Evolutionary conservation across 2,888 invertebrate genomes (phyloP), one percentile per base, ranked within the genome.

Genomic region (Lymantria monacha): DNA sequence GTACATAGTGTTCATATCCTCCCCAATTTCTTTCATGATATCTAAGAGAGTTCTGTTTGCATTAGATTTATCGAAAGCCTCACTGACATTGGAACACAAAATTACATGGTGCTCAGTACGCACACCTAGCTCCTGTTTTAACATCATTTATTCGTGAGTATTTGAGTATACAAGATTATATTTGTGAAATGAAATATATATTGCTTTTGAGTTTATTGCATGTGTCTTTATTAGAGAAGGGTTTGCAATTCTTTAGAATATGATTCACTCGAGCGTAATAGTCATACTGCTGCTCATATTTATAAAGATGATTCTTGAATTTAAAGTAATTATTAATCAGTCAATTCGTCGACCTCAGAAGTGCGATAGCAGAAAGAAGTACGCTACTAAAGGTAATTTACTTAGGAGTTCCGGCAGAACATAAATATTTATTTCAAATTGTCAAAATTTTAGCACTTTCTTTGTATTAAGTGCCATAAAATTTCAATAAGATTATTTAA

Each of bases 31-130:
- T 55, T 57, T 60, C 51, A 53, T 57, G 57, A 60, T 65, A 65
- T 65, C 55, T 54, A 36, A 30, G 53, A 33, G 49, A 69, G 67
- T 74, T 73, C 67, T 81, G 78, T 83, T 82, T 81, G 75, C 78
- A 76, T 83, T 79, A 81, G 79, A 83, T 81, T 83, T 81, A 83
- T 78, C 70, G 63, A 50, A 61, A 8, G 63, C 73, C 59, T 68
- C 69, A 62, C 72, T 66, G 67, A 59, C 68, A 69, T 61, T 61
- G 70, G 70, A 70, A 77, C 74, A 77, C 70, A 70, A 79, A 82
- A 83, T 83, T 78, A 76, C 73, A 73, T 81, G 22, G 2, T 83
- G n/a, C 38, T 1, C 12, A 12, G 38, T 12, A 74, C 73, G 66
- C 55, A 67, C 74, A 22, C 65, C 75, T 70, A 62, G 74, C 70